Percentiles rank a stretch among this genome's conserved stretches.
phyloP scores from a whole-genome alignment of 2,113 vertebrate species.

The Bubalus kerabau region DNA sequence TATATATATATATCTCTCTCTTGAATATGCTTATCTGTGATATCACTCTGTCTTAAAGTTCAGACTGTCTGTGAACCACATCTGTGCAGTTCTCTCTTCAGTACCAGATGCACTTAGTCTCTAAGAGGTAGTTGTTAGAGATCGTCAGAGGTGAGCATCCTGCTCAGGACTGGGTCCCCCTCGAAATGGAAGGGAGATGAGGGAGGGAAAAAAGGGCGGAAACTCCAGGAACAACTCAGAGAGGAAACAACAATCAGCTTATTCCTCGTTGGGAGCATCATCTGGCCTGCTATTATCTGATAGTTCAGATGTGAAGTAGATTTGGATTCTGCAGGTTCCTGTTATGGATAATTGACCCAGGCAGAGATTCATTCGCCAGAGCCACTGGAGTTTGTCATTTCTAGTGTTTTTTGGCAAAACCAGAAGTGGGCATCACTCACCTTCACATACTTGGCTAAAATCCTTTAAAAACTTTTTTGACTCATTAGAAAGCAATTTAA shows the following conservation, averaged over 20 bases:
- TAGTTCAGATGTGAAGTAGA: neutral
- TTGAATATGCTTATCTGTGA: neutral
- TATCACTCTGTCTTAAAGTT: neutral
- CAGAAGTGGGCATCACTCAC: neutral
- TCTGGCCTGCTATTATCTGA: neutral
- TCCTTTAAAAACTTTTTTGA: slow-evolving; percentile 25
- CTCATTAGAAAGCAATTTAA: slow-evolving; percentile 43
- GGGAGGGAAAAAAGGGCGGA: neutral
- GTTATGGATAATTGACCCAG: neutral
- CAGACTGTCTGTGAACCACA: too few species aligned
- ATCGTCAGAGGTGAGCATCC: fast-evolving
- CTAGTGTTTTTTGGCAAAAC: neutral
- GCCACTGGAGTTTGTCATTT: neutral
- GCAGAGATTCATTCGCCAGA: neutral
- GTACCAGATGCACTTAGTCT: neutral
- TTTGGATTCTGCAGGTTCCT: neutral
- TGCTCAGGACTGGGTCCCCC: too few species aligned
- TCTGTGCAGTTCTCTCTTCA: neutral
- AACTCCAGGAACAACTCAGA: neutral
- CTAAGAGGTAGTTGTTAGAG: neutral
- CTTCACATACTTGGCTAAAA: slow-evolving; percentile 1
- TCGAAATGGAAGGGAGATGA: neutral
- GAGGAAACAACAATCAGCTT: neutral
- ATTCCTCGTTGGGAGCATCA: neutral
- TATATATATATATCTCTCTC: neutral